Evolutionary conservation across 2,888 invertebrate species (phyloP).

Genomic region (Sminthurides aquaticus): DNA sequence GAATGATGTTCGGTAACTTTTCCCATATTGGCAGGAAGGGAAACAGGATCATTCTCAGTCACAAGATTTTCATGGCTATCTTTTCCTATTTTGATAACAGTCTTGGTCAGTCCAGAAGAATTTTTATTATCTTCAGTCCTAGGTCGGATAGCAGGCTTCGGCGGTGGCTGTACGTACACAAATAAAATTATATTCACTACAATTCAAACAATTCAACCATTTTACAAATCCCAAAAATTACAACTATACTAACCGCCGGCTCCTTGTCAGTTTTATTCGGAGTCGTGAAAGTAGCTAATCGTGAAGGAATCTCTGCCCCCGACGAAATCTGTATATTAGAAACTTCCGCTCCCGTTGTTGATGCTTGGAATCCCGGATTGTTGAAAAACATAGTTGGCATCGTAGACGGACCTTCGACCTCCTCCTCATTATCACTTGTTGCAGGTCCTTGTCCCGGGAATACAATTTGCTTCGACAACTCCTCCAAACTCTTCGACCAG

Average conservation of each 20-base stretch:
- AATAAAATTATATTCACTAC: too few relatives aligned
- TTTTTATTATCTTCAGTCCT: background rate
- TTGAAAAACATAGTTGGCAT: conserved; percentile 26
- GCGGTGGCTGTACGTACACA: background rate
- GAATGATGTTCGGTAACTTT: background rate
- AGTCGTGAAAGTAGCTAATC: background rate
- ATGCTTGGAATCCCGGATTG: conserved; percentile 22
- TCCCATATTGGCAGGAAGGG: background rate
- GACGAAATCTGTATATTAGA: background rate
- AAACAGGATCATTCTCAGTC: background rate
- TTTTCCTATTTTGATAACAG: background rate
- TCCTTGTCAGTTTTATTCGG: background rate
- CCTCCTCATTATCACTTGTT: conserved; percentile 6
- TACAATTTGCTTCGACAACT: conserved; percentile 40
- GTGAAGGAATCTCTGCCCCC: background rate
- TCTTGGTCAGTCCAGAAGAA: background rate
- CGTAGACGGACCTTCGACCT: conserved; percentile 3
- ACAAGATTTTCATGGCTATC: background rate
- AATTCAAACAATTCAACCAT: too few relatives aligned
- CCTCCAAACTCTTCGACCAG: conserved; percentile 42
- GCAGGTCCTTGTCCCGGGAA: conserved; percentile 26
- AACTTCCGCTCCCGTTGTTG: background rate
- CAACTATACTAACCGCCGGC: too few relatives aligned
- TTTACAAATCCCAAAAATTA: too few relatives aligned
- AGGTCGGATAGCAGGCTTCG: background rate